These are phyloP conservation scores for Basileuterus tristriatus DNA, from an alignment of 2,797 vertebrate genomes.

Conservation along the genomic window DNA sequence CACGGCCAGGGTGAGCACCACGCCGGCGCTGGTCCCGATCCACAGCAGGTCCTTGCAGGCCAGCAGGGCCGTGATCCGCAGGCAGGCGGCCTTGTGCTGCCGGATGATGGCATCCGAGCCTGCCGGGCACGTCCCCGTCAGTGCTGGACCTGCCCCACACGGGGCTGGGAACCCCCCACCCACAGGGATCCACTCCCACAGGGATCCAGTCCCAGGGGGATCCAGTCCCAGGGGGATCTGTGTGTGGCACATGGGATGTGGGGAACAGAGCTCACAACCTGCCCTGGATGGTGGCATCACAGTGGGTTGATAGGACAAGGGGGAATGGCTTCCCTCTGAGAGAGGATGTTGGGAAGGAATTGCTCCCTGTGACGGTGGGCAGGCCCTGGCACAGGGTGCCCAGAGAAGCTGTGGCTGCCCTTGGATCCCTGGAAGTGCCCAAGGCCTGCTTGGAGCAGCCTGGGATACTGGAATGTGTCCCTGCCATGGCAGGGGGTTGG, in stretches of 20 bases:
- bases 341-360: neutral
- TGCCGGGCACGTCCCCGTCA: conserved; percentile 11
- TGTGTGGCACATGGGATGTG: accelerated
- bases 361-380: accelerated
- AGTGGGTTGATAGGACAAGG: neutral
- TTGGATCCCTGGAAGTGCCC: accelerated
- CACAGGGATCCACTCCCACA: accelerated
- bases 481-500: neutral
- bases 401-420: neutral
- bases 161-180: neutral
- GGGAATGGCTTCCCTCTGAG: neutral
- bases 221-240: too few relatives aligned
- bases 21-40: conserved; percentile 96
- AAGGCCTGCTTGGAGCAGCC: neutral
- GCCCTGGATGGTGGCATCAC: accelerated
- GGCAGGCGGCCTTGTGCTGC: conserved; percentile 97
- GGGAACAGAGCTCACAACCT: neutral
- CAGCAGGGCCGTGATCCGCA: conserved; percentile 93
- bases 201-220: too few relatives aligned
- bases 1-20: conserved; percentile 89
- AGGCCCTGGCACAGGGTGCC: neutral
- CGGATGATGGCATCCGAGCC: conserved; percentile 97
- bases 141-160: neutral
- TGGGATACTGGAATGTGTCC: neutral
- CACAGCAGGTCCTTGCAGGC: conserved; percentile 94